Percentiles rank a stretch among this genome's conserved stretches.
Conservation (phyloP, 2,797 vertebrate genomes). For the Clarias pachynema region DNA sequence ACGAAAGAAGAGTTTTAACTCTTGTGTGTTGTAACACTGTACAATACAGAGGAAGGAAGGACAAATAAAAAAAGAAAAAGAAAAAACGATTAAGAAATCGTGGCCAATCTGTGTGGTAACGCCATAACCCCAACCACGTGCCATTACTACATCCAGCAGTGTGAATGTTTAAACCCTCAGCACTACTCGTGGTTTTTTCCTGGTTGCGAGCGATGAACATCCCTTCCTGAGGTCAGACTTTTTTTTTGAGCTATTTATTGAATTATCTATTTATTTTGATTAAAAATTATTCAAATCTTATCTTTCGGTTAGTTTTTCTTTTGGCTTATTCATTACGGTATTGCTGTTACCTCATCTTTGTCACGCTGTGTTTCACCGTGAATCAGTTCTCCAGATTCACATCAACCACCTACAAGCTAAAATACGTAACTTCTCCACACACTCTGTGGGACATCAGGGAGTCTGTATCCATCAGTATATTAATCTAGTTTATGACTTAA, state of each 20-base stretch:
- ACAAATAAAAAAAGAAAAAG: not conserved
- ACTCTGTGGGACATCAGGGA: no score
- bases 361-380: not conserved
- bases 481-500: not conserved
- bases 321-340: not conserved
- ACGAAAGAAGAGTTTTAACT: not conserved
- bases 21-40: not conserved
- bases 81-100: not conserved
- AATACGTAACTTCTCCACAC: no score
- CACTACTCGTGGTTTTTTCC: not conserved
- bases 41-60: not conserved
- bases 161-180: not conserved
- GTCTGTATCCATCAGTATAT: not conserved
- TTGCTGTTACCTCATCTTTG: not conserved
- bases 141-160: not conserved
- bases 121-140: not conserved
- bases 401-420: not conserved
- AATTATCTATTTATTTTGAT: not conserved
- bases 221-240: not conserved
- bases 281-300: not conserved
- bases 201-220: not conserved
- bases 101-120: not conserved
- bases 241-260: not conserved
- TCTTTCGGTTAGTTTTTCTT: not conserved
- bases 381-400: not conserved